Percentiles rank a stretch among this genome's conserved stretches.
These are phyloP conservation scores for Lophius americanus DNA, from an alignment of 2,797 vertebrate genomes.

Conservation along the genomic window DNA sequence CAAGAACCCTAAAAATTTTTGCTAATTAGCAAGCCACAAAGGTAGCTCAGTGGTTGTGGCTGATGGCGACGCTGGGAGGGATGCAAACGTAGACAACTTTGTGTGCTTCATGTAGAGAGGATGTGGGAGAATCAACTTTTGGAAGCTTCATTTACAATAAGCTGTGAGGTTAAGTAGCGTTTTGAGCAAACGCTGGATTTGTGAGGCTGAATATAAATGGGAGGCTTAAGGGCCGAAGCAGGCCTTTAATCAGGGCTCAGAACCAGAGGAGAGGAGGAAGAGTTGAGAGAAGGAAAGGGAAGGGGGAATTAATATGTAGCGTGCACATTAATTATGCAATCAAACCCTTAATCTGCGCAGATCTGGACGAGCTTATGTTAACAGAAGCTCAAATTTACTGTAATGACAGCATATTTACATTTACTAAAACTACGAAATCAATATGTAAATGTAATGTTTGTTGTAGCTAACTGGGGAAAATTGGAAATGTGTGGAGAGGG, in stretches of 20 bases:
- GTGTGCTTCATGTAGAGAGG: constrained; percentile 54
- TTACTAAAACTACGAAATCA: constrained; percentile 99
- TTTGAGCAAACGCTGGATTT: constrained; percentile 81
- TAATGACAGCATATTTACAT: constrained; percentile 99
- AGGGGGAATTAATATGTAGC: constrained; percentile 89
- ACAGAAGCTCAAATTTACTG: constrained; percentile 99
- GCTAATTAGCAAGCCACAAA: constrained; percentile 13
- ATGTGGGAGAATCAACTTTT: constrained; percentile 75
- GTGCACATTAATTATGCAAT: constrained; percentile 96
- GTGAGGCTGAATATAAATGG: constrained; percentile 84
- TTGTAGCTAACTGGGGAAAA: constrained; percentile 98
- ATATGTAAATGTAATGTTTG: constrained; percentile 99
- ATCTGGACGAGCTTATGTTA: constrained; percentile 98
- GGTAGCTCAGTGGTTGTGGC: neutral
- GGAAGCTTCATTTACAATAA: constrained; percentile 83
- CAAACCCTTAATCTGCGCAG: constrained; percentile 93
- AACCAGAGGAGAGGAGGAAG: constrained; percentile 79
- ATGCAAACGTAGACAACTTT: constrained; percentile 59
- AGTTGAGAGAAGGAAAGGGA: constrained; percentile 74
- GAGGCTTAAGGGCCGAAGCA: constrained; percentile 82
- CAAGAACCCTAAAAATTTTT: no score
- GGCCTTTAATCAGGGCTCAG: constrained; percentile 83
- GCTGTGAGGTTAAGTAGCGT: constrained; percentile 84
- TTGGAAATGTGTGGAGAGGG: constrained; percentile 84
- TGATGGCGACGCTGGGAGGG: constrained; percentile 29